Conservation (phyloP, 2,888 invertebrate genomes). For the Nysson spinosus region DNA sequence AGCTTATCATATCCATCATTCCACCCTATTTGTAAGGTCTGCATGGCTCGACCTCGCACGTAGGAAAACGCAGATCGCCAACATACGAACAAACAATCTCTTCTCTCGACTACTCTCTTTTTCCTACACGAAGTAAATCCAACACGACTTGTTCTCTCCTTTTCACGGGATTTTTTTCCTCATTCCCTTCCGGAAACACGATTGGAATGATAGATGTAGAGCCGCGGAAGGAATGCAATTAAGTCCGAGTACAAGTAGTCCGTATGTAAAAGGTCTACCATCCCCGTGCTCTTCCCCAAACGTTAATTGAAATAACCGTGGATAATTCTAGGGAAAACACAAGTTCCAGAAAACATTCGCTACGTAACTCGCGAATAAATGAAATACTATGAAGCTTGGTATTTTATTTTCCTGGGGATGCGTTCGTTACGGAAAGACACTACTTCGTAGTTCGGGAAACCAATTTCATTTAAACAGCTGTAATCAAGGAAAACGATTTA, state of each 20-base stretch:
- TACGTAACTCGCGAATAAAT: too few species aligned
- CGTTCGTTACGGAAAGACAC: too few species aligned
- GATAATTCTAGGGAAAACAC: too few species aligned
- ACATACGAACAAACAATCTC: constrained; percentile 25
- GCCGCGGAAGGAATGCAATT: constrained; percentile 36
- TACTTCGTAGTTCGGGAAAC: too few species aligned
- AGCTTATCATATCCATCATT: constrained; percentile 67
- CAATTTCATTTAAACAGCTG: too few species aligned
- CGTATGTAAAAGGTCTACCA: constrained; percentile 26
- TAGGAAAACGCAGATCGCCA: constrained; percentile 30
- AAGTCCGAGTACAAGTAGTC: constrained; percentile 17
- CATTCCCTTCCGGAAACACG: background rate
- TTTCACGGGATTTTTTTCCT: background rate
- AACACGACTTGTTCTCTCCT: background rate
- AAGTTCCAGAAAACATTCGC: too few species aligned
- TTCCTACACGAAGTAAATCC: constrained; percentile 6
- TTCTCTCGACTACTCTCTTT: constrained; percentile 17
- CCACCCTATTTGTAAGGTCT: constrained; percentile 56
- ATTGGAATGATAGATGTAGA: constrained; percentile 21
- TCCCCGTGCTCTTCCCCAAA: too few species aligned
- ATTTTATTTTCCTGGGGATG: too few species aligned
- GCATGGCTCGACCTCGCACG: constrained; percentile 22
- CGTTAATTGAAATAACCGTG: constrained; percentile 55
- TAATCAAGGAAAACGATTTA: too few species aligned
- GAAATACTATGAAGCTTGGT: too few species aligned